Base-by-base conservation (phyloP, 2,113 vertebrate species). In the Amblyopsis rosae region DNA sequence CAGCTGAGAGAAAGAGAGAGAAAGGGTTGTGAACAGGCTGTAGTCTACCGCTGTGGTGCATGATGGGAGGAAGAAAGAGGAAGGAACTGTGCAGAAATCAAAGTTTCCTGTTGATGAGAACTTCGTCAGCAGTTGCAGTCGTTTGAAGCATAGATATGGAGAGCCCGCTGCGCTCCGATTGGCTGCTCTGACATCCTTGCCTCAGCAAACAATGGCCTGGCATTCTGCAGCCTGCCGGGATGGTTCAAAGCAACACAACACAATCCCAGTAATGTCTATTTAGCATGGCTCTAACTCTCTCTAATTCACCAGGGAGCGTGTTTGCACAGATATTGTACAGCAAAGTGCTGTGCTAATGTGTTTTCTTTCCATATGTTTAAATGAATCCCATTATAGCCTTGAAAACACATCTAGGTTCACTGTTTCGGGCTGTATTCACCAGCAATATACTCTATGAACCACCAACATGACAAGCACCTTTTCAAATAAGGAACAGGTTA, bases 31-130 rank as follows among this genome's bases (percentile, higher is more conserved):
- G 45, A 51, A 49, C 17, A n/a, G 13, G 53, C 3, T 35, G 35
- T 41, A 26, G 26, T 26, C 26, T 2, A 13, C n/a, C 12, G 2
- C 9, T 10, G 59, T 41, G 59, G 46, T 13, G 47, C 41, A 46
- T 41, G n/a, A 15, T 7, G 61, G 35, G 49, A n/a, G 5, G 12
- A 32, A 19, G 9, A n/a, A 56, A 68, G 76, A 81, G 91, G 90
- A 88, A 92, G 88, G 88, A 91, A 89, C 75, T 19, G 13, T 65
- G 77, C 82, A 79, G 81, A 89, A 81, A 86, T 89, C 79, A 87
- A 83, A 19, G 84, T 82, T 92, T 93, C 91, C 92, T 91, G 91
- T 92, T 90, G 81, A 89, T 77, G 61, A 72, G 75, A 88, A 86
- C 75, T 70, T 82, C 77, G 81, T 88, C 85, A 81, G 87, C 82